Evolutionary conservation across 2,797 vertebrate genomes (phyloP).

Genomic region (Schizopygopsis malacanthus): DNA sequence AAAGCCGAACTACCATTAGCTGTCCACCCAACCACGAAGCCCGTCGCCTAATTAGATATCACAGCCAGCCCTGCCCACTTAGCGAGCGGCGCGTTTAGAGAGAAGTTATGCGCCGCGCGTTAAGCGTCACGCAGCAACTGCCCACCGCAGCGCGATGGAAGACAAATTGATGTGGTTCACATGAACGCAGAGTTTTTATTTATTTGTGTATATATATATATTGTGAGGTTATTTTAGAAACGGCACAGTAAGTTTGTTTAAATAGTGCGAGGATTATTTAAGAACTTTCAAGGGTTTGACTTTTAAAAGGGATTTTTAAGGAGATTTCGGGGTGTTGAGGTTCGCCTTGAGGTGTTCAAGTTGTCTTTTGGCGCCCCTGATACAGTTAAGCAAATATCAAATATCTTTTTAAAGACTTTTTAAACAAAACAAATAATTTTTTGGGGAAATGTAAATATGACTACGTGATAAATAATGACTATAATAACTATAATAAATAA

Average conservation of each 20-base stretch:
- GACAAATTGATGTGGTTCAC: background rate
- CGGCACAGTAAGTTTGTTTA: background rate
- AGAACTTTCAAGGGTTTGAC: background rate
- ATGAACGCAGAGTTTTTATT: background rate
- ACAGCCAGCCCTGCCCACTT: slow-evolving; percentile 45
- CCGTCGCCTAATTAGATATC: slow-evolving; percentile 60
- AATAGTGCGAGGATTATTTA: background rate
- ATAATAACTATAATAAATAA: too few species aligned
- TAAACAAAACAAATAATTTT: background rate
- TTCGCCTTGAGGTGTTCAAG: background rate
- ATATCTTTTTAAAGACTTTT: background rate
- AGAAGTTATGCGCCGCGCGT: slow-evolving; percentile 35
- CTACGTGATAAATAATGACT: background rate
- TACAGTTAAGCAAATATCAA: background rate
- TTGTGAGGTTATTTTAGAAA: background rate
- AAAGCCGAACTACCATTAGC: slow-evolving; percentile 65
- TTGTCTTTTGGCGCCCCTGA: slow-evolving; percentile 16
- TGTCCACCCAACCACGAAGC: slow-evolving; percentile 64
- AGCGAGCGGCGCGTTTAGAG: slow-evolving; percentile 39
- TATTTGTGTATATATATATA: too few species aligned
- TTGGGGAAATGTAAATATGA: background rate
- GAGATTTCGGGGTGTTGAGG: background rate
- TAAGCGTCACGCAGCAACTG: slow-evolving; percentile 14
- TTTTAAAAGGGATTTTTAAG: background rate
- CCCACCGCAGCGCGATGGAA: background rate